Evolutionary conservation across 2,113 vertebrate species (phyloP), one percentile per base, ranked within the genome.

Genomic region (Protomyctophum bolini): DNA sequence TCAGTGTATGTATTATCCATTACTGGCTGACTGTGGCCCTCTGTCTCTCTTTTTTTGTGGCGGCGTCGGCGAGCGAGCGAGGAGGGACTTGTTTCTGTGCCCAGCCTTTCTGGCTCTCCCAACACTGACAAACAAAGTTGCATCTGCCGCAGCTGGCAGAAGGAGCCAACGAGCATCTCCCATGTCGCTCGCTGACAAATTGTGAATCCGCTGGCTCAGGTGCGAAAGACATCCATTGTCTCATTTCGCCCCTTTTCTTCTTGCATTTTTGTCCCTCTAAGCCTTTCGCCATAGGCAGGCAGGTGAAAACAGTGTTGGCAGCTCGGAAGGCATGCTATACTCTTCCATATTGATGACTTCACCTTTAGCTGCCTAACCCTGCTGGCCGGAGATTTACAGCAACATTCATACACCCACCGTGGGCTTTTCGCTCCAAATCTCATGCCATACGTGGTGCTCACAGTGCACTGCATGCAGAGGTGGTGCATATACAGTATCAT

Each of bases 381-480:
- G 63, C 73, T 72, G 84, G 83, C 59, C 62, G 68, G 76, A 84
- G 75, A 82, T 76, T 72, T 82, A 79, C 72, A 63, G 65, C 72
- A 76, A 48, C 58, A 55, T n/a, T 14, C 75, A 77, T 76, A 73
- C 82, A 86, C 77, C 83, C 87, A 86, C 83, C 83, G 69, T 41
- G 8, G 54, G 60, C 75, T 88, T 83, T 78, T 88, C 77, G 79
- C 72, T 74, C 63, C 72, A 81, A 73, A 73, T 54, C 69, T 84
- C 83, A 86, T 73, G 73, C 58, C 46, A 75, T 59, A 15, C 65
- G 77, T 65, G 77, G 82, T 64, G 10, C 69, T 68, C 70, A 75
- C 75, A 84, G 78, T 46, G 63, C 72, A 76, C 72, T 79, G 82
- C 78, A 77, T 79, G 82, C 78, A 77, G 76, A 82, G 76, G 81